Evolutionary conservation across 2,888 invertebrate genomes (phyloP), one percentile per base, ranked within the genome.

Genomic region (Pheosia tremula): DNA sequence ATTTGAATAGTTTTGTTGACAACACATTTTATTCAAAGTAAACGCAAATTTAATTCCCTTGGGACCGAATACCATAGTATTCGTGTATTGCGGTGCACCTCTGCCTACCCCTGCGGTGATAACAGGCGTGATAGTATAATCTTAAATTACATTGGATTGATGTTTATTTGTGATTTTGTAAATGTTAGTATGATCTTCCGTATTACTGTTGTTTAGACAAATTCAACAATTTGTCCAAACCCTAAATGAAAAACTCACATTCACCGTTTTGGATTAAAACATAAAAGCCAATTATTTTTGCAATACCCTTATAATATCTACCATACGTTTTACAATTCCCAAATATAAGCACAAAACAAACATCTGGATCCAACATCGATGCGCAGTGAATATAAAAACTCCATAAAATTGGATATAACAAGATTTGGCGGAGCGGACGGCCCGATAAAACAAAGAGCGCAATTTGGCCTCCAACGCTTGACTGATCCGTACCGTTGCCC

Each of bases 401-500:
- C 74, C 74, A 76, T 82, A 83, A 82, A 78, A 81, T 71, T 68
- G 64, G 64, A 53, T 66, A 61, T 68, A 75, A 88, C 86, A 84
- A 86, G 88, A 88, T 89, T 88, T 85, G 66, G 60, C 64, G 70
- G 74, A 75, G 62, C 77, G 77, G 81, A 79, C 72, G 70, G 64
- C 69, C 72, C 84, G 84, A 85, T 85, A 81, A 82, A 84, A 87
- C 85, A 87, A 86, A 85, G 81, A 81, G 83, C 80, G 77, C 83
- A 86, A 85, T 87, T 88, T 81, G 82, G 81, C 81, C 79, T 73
- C 75, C 70, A 83, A 77, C 77, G 83, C 83, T 79, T 82, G 82
- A 81, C 81, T 88, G 87, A 89, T 86, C 86, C 85, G 71, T 75
- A 64, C 77, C 77, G 82, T 82, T 83, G 86, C 84, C 83, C 82